Conservation (phyloP, 1,140 invertebrate species). For the Bombus confusus region DNA sequence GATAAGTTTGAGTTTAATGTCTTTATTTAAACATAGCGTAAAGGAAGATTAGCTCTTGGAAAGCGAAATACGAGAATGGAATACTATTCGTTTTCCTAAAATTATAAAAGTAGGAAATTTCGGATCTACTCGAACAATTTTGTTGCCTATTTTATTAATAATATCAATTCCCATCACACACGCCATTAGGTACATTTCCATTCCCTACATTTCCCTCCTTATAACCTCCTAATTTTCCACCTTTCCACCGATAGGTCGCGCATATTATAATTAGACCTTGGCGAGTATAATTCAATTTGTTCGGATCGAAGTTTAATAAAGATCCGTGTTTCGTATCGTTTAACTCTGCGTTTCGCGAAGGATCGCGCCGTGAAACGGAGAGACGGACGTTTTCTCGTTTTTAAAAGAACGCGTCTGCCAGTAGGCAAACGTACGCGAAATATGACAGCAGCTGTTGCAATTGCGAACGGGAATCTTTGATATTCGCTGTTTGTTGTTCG, state of each 20-base stretch:
- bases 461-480: not conserved
- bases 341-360: not conserved
- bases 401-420: not conserved
- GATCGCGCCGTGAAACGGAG: not conserved
- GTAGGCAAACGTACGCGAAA: not conserved
- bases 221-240: not conserved
- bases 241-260: not conserved
- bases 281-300: not conserved
- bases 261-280: conserved; percentile 4
- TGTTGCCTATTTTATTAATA: too few species aligned
- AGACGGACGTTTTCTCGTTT: not conserved
- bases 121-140: not conserved
- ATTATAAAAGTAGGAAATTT: not conserved
- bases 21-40: not conserved
- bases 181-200: not conserved
- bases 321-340: not conserved
- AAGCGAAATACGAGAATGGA: not conserved
- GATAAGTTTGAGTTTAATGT: not conserved
- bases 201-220: not conserved
- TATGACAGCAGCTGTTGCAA: not conserved
- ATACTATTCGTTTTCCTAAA: not conserved
- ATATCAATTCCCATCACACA: not conserved
- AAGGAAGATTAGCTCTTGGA: not conserved
- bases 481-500: not conserved
- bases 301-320: not conserved